A percentile compares a stretch with the other conserved stretches of the same genome.
These are phyloP conservation scores for Naja naja DNA, from an alignment of 2,113 vertebrate genomes.

Conservation along the genomic window DNA sequence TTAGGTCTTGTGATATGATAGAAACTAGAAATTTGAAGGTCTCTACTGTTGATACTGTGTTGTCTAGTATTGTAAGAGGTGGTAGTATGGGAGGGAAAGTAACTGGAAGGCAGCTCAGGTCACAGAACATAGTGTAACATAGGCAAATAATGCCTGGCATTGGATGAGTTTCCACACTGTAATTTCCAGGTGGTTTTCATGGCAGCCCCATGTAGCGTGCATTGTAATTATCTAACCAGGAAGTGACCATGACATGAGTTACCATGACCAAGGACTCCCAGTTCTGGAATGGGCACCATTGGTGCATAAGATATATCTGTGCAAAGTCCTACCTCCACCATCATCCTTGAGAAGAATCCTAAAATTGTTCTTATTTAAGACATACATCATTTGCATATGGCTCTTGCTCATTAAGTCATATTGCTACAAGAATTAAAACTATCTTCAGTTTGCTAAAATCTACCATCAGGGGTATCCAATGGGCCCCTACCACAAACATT, in stretches of 20 bases:
- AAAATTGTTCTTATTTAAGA: background rate
- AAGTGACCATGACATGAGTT: background rate
- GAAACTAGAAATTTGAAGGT: too few species aligned
- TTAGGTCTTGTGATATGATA: too few species aligned
- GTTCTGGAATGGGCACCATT: background rate
- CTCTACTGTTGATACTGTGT: too few species aligned
- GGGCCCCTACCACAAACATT: background rate
- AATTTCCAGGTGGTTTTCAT: background rate
- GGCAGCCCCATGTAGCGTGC: background rate
- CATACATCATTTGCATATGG: background rate
- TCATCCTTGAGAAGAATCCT: background rate
- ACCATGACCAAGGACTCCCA: background rate
- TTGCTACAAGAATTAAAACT: background rate
- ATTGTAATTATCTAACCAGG: background rate
- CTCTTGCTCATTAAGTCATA: background rate
- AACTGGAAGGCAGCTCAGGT: background rate
- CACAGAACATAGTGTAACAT: background rate
- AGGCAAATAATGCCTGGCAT: background rate
- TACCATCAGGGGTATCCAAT: background rate
- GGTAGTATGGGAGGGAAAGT: background rate
- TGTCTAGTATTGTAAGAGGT: too few species aligned
- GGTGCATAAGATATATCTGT: background rate
- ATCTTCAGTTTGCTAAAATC: background rate
- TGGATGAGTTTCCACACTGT: background rate
- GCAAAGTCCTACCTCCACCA: background rate